Percentiles rank a stretch among this genome's conserved stretches.
Conservation (phyloP, 2,888 invertebrate species). For the Lathronympha strigana region DNA sequence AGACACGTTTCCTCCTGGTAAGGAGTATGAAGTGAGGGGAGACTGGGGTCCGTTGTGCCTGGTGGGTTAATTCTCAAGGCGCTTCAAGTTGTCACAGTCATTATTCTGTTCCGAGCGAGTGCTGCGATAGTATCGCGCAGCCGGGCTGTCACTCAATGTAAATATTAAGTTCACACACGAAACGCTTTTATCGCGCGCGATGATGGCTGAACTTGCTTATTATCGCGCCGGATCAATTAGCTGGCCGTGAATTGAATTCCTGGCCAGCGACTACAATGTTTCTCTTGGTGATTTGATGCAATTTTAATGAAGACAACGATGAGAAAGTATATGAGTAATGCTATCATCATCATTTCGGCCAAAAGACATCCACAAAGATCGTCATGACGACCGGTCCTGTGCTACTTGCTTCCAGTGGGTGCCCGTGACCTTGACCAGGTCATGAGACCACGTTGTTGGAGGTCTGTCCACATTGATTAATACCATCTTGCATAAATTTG, state of each 20-base stretch:
- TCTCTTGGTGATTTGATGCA: neutral
- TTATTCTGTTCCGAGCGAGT: constrained; percentile 66
- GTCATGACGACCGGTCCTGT: too few species aligned
- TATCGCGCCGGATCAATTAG: constrained; percentile 14
- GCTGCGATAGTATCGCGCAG: constrained; percentile 54
- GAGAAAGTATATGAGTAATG: too few species aligned
- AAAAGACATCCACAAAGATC: too few species aligned
- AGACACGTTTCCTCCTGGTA: constrained; percentile 41
- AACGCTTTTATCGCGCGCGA: constrained; percentile 29
- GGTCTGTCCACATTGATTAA: too few species aligned
- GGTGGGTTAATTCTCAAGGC: constrained; percentile 54
- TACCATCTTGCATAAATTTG: too few species aligned
- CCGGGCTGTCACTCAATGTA: constrained; percentile 55
- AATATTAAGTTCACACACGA: constrained; percentile 46
- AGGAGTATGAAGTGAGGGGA: constrained; percentile 19
- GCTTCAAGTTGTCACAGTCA: constrained; percentile 61
- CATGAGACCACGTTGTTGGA: too few species aligned
- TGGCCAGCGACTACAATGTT: neutral
- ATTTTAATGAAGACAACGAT: too few species aligned
- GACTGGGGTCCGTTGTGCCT: constrained; percentile 30
- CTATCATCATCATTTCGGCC: too few species aligned
- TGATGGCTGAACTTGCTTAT: constrained; percentile 29
- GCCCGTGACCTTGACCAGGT: too few species aligned
- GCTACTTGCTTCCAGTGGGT: too few species aligned
- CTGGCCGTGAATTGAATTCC: neutral